Base-by-base conservation (phyloP, 2,113 vertebrate genomes). In the Cepphus grylle region DNA sequence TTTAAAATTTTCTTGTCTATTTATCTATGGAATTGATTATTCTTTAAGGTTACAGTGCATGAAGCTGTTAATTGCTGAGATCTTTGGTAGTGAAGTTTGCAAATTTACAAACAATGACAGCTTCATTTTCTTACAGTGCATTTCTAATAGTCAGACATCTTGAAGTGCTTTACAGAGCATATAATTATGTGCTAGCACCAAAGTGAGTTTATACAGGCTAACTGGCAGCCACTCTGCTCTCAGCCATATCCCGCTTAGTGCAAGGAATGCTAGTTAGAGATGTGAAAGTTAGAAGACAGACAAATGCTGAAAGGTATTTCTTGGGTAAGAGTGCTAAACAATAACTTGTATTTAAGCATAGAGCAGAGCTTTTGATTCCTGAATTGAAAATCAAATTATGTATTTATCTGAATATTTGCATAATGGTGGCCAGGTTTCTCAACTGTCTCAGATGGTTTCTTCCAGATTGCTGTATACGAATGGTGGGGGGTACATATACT, bases 101-200 rank as follows among this genome's bases (percentile, higher is more conserved):
- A 89, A 72, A 86, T 93, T 92, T 88, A 32, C 84, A 76, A 67
- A 52, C 6, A 12, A 71, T 38, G 71, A 34, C 65, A 91, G 38
- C 86, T 86, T 80, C 81, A 17, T 52, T 78, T 94, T 50, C 65
- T 67, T 87, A 40, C 91, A 47, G 45, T 26, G 12, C 18, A 29
- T 85, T 83, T 86, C 69, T 58, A 42, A 36, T 9, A 72, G 88
- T 49, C 45, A 66, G 86, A 81, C 59, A 55, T 53, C 74, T 72
- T 94, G 79, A 86, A 94, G 72, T 56, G 81, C 61, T 94, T 90
- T 96, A 20, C 70, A 45, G 92, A 93, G 81, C 90, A 50, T 90
- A 3, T 84, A 86, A 92, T 93, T 83, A 84, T 42, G 86, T 84
- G 50, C 91, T 92, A 34, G 76, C 50, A 92, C 88, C 71, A 63